Evolutionary conservation across 2,797 vertebrate species (phyloP).

Genomic region (Sebastiscus tertius): DNA sequence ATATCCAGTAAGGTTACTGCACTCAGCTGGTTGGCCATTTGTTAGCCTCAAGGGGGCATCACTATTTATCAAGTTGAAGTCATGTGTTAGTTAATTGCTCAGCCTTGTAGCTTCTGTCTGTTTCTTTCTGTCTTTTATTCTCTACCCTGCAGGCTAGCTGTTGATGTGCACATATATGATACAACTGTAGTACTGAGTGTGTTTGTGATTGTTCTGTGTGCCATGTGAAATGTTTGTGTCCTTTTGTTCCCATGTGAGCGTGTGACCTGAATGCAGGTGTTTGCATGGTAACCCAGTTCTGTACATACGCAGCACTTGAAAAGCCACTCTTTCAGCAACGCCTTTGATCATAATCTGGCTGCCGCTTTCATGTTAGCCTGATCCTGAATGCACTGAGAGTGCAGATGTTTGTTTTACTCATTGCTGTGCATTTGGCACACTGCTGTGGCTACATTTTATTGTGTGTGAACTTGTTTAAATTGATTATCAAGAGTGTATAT

Average conservation of each 20-base stretch:
- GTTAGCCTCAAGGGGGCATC: slow-evolving; percentile 18
- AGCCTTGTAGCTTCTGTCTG: background rate
- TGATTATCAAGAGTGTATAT: slow-evolving; percentile 7
- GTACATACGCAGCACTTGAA: background rate
- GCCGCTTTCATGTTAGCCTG: slow-evolving; percentile 6
- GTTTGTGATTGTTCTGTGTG: background rate
- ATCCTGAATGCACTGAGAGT: slow-evolving; percentile 10
- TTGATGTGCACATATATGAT: slow-evolving; percentile 7
- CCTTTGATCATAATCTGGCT: slow-evolving; percentile 44
- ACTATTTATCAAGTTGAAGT: slow-evolving; percentile 4
- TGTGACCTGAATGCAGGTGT: slow-evolving; percentile 26
- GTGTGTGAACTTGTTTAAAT: slow-evolving; percentile 5
- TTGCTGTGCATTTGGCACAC: slow-evolving; percentile 3
- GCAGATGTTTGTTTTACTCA: slow-evolving; percentile 29
- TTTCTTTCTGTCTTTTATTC: background rate
- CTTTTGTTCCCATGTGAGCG: background rate
- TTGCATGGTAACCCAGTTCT: background rate
- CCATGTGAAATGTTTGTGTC: background rate
- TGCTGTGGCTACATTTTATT: background rate
- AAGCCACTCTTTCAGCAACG: slow-evolving; percentile 8
- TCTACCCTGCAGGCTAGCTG: background rate
- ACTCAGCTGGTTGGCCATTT: slow-evolving; percentile 5
- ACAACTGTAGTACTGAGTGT: background rate
- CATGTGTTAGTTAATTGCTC: slow-evolving; percentile 21
- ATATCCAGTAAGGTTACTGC: background rate